Evolutionary conservation across 2,888 invertebrate genomes (phyloP).

Genomic region (Linnaemya tessellans): DNA sequence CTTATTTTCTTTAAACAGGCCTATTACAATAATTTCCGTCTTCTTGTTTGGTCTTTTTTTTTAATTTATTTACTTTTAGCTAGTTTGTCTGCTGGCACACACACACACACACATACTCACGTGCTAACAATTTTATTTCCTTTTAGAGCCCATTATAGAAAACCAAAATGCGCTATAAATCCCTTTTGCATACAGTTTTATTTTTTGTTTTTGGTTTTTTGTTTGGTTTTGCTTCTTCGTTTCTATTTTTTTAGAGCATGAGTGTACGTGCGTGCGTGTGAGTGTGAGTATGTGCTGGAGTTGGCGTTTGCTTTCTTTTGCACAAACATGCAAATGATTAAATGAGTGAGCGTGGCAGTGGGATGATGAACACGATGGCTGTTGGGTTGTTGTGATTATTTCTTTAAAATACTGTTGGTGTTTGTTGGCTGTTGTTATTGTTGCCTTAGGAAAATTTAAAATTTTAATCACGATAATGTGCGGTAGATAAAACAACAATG

Average conservation of each 20-base stretch:
- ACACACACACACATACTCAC: not conserved
- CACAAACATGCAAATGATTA: not conserved
- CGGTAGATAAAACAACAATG: slow-evolving; percentile 69
- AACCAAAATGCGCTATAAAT: slow-evolving; percentile 69
- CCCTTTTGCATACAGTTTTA: slow-evolving; percentile 57
- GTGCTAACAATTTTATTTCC: slow-evolving; percentile 38
- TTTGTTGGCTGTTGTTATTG: not conserved
- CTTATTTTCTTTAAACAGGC: slow-evolving; percentile 29
- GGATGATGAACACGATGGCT: not conserved
- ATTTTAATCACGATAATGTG: slow-evolving; percentile 79
- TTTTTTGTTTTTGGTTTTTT: slow-evolving; percentile 2
- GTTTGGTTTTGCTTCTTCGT: not conserved
- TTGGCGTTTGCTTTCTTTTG: not conserved
- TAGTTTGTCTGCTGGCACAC: slow-evolving; percentile 25
- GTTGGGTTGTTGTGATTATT: not conserved
- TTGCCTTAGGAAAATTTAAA: slow-evolving; percentile 74
- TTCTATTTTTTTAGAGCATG: not conserved
- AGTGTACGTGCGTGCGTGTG: not conserved
- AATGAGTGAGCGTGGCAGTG: not conserved
- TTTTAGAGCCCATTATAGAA: slow-evolving; percentile 55
- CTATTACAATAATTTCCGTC: slow-evolving; percentile 28
- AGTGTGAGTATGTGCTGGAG: not conserved
- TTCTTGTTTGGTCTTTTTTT: slow-evolving; percentile 6
- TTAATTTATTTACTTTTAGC: not conserved
- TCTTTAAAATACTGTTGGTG: not conserved